Evolutionary conservation across 2,888 invertebrate species (phyloP).

Genomic region (Limnephilus auricula): DNA sequence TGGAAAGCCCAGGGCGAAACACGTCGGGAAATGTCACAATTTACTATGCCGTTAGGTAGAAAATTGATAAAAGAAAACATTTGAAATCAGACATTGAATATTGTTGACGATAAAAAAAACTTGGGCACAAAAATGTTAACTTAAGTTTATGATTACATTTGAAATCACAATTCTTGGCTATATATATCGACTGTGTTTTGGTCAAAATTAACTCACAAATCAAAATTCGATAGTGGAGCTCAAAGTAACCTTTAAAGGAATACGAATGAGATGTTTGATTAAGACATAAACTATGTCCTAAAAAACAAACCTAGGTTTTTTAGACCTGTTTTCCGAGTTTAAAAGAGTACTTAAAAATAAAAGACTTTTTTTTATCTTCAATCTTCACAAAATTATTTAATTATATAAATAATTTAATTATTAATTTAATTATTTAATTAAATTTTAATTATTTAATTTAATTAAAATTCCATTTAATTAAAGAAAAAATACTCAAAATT

Average conservation of each 20-base stretch:
- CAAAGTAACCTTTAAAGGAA: background rate
- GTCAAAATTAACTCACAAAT: background rate
- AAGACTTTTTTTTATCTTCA: too few species aligned
- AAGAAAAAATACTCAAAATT: too few species aligned
- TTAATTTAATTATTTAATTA: too few species aligned
- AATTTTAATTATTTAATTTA: too few species aligned
- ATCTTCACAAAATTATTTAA: too few species aligned
- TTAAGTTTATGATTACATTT: background rate
- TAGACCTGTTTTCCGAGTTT: too few species aligned
- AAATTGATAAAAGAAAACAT: conserved; percentile 28
- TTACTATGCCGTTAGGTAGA: conserved; percentile 30
- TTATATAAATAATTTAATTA: too few species aligned
- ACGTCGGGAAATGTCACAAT: conserved; percentile 38
- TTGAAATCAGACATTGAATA: conserved; percentile 2
- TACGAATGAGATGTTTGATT: background rate
- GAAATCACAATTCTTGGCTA: background rate
- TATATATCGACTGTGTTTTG: background rate
- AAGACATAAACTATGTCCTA: too few species aligned
- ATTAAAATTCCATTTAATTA: too few species aligned
- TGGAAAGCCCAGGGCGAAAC: conserved; percentile 21
- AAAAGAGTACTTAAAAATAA: background rate
- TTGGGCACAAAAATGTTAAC: background rate
- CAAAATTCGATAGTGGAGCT: background rate
- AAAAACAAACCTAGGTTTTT: too few species aligned
- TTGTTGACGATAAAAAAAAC: background rate